Percentiles rank a stretch among this genome's conserved stretches.
These are phyloP conservation scores for Ypsolopha sequella DNA, from an alignment of 2,888 invertebrate genomes.

Conservation along the genomic window DNA sequence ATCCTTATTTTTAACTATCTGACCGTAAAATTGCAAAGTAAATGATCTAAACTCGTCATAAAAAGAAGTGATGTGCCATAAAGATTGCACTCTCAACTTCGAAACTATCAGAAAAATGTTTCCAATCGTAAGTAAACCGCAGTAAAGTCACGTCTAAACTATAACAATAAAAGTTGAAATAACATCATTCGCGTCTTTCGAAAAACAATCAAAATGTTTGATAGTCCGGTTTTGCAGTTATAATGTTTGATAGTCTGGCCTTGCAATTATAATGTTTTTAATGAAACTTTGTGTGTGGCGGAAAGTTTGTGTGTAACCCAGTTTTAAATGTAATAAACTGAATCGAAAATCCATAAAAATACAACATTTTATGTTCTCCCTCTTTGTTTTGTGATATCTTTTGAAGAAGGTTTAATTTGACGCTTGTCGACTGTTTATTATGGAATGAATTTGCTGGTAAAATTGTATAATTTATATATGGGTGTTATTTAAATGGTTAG, in stretches of 20 bases:
- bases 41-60: background rate
- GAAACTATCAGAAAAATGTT: conserved; percentile 1
- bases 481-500: too few species aligned
- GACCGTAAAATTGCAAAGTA: background rate
- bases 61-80: background rate
- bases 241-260: background rate
- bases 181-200: background rate
- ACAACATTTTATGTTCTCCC: background rate
- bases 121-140: background rate
- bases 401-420: too few species aligned
- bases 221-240: background rate
- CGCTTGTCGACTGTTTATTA: too few species aligned
- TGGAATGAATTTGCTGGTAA: too few species aligned
- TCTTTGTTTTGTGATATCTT: too few species aligned
- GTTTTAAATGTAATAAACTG: background rate
- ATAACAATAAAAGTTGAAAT: conserved; percentile 1
- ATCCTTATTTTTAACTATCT: background rate
- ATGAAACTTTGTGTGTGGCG: background rate
- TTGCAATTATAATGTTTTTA: background rate
- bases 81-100: background rate
- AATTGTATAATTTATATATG: too few species aligned
- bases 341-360: background rate
- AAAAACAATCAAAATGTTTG: background rate
- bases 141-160: background rate
- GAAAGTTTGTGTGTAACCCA: background rate